Base-by-base conservation (phyloP, 2,113 vertebrate genomes). In the Paramormyrops kingsleyae region DNA sequence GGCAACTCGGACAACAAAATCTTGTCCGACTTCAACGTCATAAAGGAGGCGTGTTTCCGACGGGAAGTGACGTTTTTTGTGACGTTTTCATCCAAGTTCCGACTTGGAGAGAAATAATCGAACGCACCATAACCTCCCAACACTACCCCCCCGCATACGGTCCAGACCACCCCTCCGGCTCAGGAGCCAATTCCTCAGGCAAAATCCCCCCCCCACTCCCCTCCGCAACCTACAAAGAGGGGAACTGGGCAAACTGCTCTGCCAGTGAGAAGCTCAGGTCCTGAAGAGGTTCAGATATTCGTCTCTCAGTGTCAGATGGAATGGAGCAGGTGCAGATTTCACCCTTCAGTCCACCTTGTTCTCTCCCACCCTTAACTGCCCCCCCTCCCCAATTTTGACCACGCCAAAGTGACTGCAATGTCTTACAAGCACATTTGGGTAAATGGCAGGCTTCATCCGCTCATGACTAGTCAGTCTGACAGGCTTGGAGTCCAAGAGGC, bases 341-440 rank as follows among this genome's bases (percentile, higher is more conserved):
- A 15, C 9, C 8, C 35, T 10, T 50, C 62, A 21, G 50, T 56
- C 70, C 74, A 7, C 12, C 74, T 7, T 52, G 31, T 10, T 89
- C 52, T 59, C 3, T 17, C 52, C 13, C 19, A 21, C 46, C 74
- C 88, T 19, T 31, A 35, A 35, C n/a, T n/a, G n/a, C n/a, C 13
- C n/a, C 88, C n/a, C 27, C 42, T 2, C 1, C 31, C 13, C 7
- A 24, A 86, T 17, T 50, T 15, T 87, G 27, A 35, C 83, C 56
- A 53, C 24, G 35, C 52, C 27, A 59, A 59, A 39, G 39, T 59
- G 53, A 59, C 35, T 88, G 87, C 52, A 53, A 88, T 5, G 62
- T 15, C 21, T 88, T 88, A 62, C 87, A 88, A 88, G 53, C 87
- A 88, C 87, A 59, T 59, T 88, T 3, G 15, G 52, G 46, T 56